These are phyloP conservation scores for Noctilio leporinus DNA, from an alignment of 2,113 vertebrate genomes.

Conservation along the genomic window DNA sequence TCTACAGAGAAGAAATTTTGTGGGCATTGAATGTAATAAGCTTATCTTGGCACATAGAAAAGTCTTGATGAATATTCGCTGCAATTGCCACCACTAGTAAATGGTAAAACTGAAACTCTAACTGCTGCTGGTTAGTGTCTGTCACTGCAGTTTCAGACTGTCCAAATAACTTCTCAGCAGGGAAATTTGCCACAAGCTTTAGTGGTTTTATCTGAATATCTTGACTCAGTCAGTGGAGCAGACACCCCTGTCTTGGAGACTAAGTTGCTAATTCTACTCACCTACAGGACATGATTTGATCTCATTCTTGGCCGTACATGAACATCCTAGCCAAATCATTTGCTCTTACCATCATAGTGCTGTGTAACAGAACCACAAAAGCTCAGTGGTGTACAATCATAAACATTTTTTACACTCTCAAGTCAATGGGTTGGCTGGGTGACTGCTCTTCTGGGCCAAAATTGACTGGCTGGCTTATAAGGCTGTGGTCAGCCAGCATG, in stretches of 20 bases:
- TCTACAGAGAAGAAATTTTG: not conserved
- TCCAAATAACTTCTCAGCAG: not conserved
- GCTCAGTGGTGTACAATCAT: not conserved
- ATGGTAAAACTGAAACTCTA: not conserved
- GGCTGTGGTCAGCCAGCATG: not conserved
- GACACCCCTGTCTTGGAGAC: not conserved
- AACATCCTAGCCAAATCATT: not conserved
- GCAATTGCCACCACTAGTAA: not conserved
- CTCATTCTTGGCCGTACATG: not conserved
- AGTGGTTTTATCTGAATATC: not conserved
- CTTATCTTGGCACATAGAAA: not conserved
- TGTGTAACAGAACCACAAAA: not conserved
- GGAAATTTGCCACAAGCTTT: not conserved
- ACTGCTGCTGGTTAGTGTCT: not conserved
- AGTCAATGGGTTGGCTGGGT: not conserved
- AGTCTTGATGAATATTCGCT: conserved; percentile 15
- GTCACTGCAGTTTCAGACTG: not conserved
- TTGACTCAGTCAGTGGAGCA: not conserved
- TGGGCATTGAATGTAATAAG: not conserved
- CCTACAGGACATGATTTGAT: not conserved
- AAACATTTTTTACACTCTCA: not conserved
- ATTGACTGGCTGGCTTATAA: not conserved
- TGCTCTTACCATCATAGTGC: not conserved
- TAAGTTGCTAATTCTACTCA: not conserved
- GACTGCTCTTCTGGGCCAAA: not conserved